phyloP scores from a whole-genome alignment of 2,113 vertebrate species.

The Cottus gobio region DNA sequence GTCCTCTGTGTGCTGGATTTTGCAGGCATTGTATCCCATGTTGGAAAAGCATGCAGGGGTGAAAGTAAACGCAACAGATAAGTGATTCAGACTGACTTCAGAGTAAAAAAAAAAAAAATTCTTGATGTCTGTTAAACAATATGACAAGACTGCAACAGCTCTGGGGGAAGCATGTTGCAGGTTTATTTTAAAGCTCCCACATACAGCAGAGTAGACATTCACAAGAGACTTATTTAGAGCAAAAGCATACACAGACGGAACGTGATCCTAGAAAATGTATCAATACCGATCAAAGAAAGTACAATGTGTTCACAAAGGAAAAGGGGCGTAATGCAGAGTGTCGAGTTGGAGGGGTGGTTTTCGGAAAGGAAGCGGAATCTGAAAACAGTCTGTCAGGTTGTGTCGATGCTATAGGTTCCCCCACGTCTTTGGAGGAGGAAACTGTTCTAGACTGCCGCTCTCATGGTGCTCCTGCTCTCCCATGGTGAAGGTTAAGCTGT shows the following conservation, averaged over 20 bases:
- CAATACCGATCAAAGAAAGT: conserved; percentile 34
- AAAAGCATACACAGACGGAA: conserved; percentile 50
- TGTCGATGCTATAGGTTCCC: conserved; percentile 89
- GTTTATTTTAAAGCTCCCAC: conserved; percentile 45
- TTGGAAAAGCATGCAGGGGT: conserved; percentile 58
- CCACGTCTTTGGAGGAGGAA: conserved; percentile 94
- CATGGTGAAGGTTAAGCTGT: conserved; percentile 92
- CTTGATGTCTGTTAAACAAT: not conserved
- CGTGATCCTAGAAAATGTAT: conserved; percentile 13
- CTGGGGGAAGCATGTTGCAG: conserved; percentile 17
- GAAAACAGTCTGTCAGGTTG: conserved; percentile 68
- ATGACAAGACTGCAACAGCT: not conserved
- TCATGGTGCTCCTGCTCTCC: conserved; percentile 92
- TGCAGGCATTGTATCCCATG: not conserved
- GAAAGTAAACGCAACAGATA: conserved; percentile 27
- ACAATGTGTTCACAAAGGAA: conserved; percentile 39
- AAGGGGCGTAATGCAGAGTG: conserved; percentile 6
- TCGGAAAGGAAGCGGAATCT: conserved; percentile 27
- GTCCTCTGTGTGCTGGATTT: conserved; percentile 19
- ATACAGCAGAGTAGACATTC: conserved; percentile 57
- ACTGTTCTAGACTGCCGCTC: conserved; percentile 93
- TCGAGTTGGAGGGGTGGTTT: conserved; percentile 24
- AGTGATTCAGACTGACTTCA: not conserved
- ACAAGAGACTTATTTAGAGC: conserved; percentile 51
- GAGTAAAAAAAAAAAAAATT: no score